These are phyloP conservation scores for Zoanthus sociatus DNA, from an alignment of 92 coral and sea anemone species.

Conservation along the genomic window DNA sequence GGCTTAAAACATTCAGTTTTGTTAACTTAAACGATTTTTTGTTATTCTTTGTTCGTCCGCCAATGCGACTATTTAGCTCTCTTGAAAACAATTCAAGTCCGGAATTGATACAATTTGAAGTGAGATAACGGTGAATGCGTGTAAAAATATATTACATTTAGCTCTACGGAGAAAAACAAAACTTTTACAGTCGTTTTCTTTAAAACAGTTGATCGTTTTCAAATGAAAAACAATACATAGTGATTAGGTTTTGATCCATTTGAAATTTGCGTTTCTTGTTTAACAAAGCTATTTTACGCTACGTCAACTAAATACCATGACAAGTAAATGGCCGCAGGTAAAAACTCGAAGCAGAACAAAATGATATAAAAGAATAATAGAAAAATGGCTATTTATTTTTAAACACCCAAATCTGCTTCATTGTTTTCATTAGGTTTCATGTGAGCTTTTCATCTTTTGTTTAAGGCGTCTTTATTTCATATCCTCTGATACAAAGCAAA, in stretches of 20 bases:
- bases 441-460: constrained; percentile 29
- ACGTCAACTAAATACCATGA: constrained; percentile 16
- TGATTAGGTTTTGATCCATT: not conserved
- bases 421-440: not conserved
- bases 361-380: constrained; percentile 20
- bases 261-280: constrained; percentile 1
- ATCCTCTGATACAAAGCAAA: constrained; percentile 22
- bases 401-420: not conserved
- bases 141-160: not conserved
- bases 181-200: not conserved
- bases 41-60: not conserved
- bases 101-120: not conserved
- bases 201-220: not conserved
- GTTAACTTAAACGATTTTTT: not conserved
- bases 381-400: not conserved
- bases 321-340: not conserved
- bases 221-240: constrained; percentile 31
- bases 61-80: not conserved
- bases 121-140: constrained; percentile 1
- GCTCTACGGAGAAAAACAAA: not conserved
- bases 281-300: constrained; percentile 15
- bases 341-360: constrained; percentile 33
- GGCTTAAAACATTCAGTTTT: not conserved
- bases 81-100: not conserved
- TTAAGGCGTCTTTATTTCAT: constrained; percentile 4